Evolutionary conservation across 2,797 vertebrate genomes (phyloP).

Genomic region (Coregonus sp.): DNA sequence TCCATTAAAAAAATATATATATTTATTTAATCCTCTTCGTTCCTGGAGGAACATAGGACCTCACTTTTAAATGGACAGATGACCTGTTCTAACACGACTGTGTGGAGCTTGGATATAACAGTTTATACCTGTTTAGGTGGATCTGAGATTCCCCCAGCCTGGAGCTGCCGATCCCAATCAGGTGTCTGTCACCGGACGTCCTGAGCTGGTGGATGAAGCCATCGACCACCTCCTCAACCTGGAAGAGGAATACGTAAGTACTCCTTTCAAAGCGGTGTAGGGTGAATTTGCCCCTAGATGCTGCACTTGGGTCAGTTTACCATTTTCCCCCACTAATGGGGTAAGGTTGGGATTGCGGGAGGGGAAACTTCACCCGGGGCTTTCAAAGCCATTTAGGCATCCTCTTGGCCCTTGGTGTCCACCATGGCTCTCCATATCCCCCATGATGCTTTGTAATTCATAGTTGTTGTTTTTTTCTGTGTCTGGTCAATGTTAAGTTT

Average conservation of each 20-base stretch:
- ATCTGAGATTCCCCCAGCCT: constrained; percentile 95
- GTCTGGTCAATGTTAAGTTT: neutral
- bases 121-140: constrained; percentile 79
- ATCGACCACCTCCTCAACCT: constrained; percentile 97
- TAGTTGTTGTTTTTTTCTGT: neutral
- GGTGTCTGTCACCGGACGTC: constrained; percentile 93
- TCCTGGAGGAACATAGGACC: no score
- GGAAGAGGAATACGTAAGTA: constrained; percentile 95
- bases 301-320: no score
- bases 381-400: no score
- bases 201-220: constrained; percentile 96
- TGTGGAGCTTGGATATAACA: neutral
- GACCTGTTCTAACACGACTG: neutral
- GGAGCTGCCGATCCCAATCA: constrained; percentile 92
- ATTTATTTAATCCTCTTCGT: no score
- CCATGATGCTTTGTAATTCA: neutral
- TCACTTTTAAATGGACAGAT: no score
- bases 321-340: no score
- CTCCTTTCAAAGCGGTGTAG: neutral
- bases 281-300: no score
- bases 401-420: no score
- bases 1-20: no score
- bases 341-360: no score
- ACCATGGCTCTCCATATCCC: neutral
- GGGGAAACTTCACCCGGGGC: no score